Conservation (phyloP, 2,888 invertebrate genomes). For the Agapetus fuscipes region DNA sequence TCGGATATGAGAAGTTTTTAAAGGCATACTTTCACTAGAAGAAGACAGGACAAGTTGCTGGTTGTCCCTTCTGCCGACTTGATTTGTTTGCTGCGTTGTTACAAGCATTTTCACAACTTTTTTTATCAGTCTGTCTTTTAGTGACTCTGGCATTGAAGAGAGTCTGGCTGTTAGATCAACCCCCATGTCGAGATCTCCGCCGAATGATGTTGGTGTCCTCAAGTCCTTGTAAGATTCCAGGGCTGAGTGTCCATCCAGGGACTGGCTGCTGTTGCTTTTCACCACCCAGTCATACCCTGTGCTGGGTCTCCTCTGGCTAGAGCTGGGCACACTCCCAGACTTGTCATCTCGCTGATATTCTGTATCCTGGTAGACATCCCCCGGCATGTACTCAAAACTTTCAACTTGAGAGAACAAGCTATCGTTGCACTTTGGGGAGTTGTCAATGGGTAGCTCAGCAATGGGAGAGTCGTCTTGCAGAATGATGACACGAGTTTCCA, state of each 20-base stretch:
- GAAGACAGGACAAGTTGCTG: too few relatives aligned
- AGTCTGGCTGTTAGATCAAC: background rate
- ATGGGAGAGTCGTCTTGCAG: too few relatives aligned
- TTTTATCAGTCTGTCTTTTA: conserved; percentile 54
- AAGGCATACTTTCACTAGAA: too few relatives aligned
- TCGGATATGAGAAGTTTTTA: too few relatives aligned
- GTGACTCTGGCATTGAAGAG: too few relatives aligned
- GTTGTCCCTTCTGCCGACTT: too few relatives aligned
- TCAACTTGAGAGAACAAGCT: conserved; percentile 18
- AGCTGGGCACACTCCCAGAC: background rate
- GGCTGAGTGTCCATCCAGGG: too few relatives aligned
- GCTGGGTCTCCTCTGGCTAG: conserved; percentile 26
- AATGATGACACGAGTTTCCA: too few relatives aligned
- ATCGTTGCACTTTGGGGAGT: background rate
- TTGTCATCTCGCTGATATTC: background rate
- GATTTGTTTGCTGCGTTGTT: conserved; percentile 42
- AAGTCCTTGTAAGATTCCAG: too few relatives aligned
- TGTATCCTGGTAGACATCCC: conserved; percentile 3
- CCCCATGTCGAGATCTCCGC: conserved; percentile 24
- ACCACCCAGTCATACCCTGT: too few relatives aligned
- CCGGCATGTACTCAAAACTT: conserved; percentile 24
- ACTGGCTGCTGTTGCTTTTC: too few relatives aligned
- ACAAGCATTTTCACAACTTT: conserved; percentile 54
- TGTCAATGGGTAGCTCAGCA: too few relatives aligned
- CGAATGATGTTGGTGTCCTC: background rate